Evolutionary conservation across 1,140 invertebrate species (phyloP), one percentile per base, ranked within the genome.

Genomic region (Bombus vancouverensis): DNA sequence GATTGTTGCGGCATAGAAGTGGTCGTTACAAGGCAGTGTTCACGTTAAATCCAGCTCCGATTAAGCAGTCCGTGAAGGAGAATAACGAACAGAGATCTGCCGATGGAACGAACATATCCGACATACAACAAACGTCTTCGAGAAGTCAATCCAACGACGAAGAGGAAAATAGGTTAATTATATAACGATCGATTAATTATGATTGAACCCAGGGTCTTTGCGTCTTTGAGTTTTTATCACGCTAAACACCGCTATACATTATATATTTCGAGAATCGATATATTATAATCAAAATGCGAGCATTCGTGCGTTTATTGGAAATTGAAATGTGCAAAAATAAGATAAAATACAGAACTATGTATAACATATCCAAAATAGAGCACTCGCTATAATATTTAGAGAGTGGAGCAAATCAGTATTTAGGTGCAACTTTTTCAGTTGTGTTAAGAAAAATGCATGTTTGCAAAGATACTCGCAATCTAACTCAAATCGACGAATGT

Each of bases 11-110:
- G 57, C 89, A 92, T 3, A 87, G 89, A 47, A 92, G 92, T 12
- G 94, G 94, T 39, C 93, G 93, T 82, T 95, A 94, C 81, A 93
- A 93, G 62, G 59, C 87, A 59, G 68, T 89, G 44, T 81, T 91
- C 37, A 85, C 85, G 34, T 70, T 91, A 10, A 92, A 88, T 68
- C 83, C 87, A 25, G n/a, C 44, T 57, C 25, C 47, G 34, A 57
- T 34, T 77, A 80, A 89, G 47, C 85, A 81, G 59, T n/a, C 57
- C 25, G 15, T n/a, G 68, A 86, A 22, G 6, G 81, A 78, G 32
- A 74, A 34, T 75, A 89, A 57, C 39, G 71, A 88, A 9, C 39
- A 81, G 4, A 89, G 88, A 75, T 85, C 68, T 15, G 25, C 42
- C 3, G 76, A 89, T 1, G 42, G 28, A 18, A 12, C n/a, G 15